These are phyloP conservation scores for Urocitellus parryii DNA, from an alignment of 2,113 vertebrate genomes.

Conservation along the genomic window DNA sequence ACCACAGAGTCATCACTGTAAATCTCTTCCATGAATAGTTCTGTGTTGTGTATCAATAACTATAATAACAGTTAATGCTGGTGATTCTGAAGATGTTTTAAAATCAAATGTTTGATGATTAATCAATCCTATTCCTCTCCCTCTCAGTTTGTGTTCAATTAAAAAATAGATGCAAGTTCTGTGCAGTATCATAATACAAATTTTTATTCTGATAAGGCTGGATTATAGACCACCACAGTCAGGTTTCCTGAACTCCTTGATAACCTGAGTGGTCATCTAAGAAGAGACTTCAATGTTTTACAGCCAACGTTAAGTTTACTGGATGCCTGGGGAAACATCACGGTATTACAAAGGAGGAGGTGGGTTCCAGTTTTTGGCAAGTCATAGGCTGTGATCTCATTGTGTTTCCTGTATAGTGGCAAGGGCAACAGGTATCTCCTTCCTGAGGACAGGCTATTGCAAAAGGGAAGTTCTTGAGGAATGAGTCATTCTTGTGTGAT, in stretches of 20 bases:
- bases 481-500: background rate
- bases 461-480: background rate
- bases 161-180: background rate
- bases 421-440: background rate
- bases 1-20: background rate
- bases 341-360: background rate
- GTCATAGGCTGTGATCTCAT: background rate
- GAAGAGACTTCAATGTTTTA: background rate
- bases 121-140: background rate
- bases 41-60: background rate
- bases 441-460: background rate
- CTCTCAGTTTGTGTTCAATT: background rate
- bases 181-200: background rate
- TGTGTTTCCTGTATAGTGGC: background rate
- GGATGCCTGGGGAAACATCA: background rate
- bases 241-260: background rate
- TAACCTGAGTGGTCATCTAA: background rate
- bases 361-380: background rate
- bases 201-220: background rate
- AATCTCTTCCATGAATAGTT: constrained; percentile 27
- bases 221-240: background rate
- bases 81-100: background rate
- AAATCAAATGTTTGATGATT: background rate
- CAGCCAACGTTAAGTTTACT: background rate
- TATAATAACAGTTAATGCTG: background rate